A percentile compares a stretch with the other conserved stretches of the same genome.
These are phyloP conservation scores for Dynastes hyllus DNA, from an alignment of 2,888 invertebrate species.

Conservation along the genomic window DNA sequence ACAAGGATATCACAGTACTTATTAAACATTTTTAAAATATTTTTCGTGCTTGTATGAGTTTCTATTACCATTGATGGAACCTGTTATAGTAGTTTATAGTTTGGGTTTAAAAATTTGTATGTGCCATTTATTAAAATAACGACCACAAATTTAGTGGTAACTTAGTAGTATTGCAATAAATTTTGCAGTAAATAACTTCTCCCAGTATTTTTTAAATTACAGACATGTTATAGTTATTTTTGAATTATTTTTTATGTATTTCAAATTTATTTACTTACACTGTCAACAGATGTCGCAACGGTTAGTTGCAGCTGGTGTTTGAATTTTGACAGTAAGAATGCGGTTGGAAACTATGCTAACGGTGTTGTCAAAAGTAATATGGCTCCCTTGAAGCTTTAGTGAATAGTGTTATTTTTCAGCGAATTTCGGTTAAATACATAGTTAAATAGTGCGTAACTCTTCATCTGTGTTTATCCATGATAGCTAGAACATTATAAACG, in stretches of 20 bases:
- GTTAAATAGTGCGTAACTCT: constrained; percentile 48
- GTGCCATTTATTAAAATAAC: too few species aligned
- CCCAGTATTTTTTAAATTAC: not conserved
- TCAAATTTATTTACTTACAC: not conserved
- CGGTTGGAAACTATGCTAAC: constrained; percentile 51
- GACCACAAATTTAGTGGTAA: too few species aligned
- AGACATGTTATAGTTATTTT: not conserved
- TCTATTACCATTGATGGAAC: too few species aligned
- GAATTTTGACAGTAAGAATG: constrained; percentile 46
- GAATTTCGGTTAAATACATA: constrained; percentile 52
- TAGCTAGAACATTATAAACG: constrained; percentile 54
- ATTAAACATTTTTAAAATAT: too few species aligned
- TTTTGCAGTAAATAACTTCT: too few species aligned
- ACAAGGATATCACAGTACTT: too few species aligned
- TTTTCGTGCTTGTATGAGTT: too few species aligned
- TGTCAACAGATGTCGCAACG: constrained; percentile 12
- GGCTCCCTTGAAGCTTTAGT: constrained; percentile 54
- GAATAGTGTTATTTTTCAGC: constrained; percentile 41
- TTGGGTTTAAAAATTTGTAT: too few species aligned
- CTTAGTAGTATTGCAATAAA: too few species aligned
- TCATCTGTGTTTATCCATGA: constrained; percentile 53
- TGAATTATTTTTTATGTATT: not conserved
- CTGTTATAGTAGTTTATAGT: too few species aligned
- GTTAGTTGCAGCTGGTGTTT: not conserved
- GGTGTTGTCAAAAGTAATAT: constrained; percentile 56